Base-by-base conservation (phyloP, 2,888 invertebrate species). In the Pseudoips prasinana region DNA sequence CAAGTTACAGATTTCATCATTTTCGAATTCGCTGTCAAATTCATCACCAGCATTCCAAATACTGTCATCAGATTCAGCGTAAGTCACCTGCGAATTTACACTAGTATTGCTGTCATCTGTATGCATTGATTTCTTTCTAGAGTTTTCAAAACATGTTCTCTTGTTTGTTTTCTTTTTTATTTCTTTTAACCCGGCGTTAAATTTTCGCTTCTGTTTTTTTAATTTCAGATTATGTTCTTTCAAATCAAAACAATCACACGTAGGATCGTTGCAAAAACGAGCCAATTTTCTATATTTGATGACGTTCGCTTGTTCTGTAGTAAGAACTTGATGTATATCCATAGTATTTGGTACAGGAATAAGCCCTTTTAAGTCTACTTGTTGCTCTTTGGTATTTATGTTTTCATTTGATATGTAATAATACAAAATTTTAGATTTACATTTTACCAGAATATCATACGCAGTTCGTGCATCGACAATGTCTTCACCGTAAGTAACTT, bases 271-370 rank as follows among this genome's bases (percentile, higher is more conserved):
- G 18, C 30, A 24, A 9, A 24, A 30, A 30, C 36, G 25, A 26
- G 25, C 26, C 10, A 30, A 11, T 30, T 4, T 30, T 22, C 30
- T 26, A 26, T 4, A 30, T 18, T 30, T 26, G 20, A 30, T 30
- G 17, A 36, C 10, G 10, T 30, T 25, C 8, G 20, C 22, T 22
- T 30, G 30, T 6, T 31, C 19, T 1, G 27, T 27, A 27, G 31
- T 27, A 26, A 31, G 26, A 31, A 36, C 22, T 36, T 36, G 31
- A 22, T 36, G 36, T 8, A 36, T 26, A 10, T 27, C 22, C 26
- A 31, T 26, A 22, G 26, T 36, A 22, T 18, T 22, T 23, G 36
- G 36, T 36, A 36, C 36, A 17, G 36, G 30, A 25, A 28, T 29
- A 17, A 29, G 18, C 22, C 25, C 25, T 29, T 22, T 35, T 2